phyloP scores from a whole-genome alignment of 2,888 invertebrate genomes.

The Aelia acuminata region DNA sequence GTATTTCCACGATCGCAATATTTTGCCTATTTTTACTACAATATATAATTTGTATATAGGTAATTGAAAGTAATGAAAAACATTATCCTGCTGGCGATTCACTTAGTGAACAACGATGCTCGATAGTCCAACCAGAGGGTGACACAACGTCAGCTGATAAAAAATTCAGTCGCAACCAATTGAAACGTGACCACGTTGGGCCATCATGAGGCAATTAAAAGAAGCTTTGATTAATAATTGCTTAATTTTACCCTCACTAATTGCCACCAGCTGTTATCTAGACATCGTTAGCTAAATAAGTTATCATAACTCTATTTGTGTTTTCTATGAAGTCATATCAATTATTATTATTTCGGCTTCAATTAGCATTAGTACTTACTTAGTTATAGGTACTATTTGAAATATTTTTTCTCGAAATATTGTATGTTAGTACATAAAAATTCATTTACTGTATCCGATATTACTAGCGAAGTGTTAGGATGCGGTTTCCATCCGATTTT shows the following conservation, averaged over 20 bases:
- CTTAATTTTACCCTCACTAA: not conserved
- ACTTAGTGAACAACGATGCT: not conserved
- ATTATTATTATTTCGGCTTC: not conserved
- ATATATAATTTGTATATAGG: too few species aligned
- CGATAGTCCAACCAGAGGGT: not conserved
- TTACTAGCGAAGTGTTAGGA: too few species aligned
- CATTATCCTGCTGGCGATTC: not conserved
- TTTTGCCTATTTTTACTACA: too few species aligned
- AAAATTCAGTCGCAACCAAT: not conserved
- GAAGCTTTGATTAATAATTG: constrained; percentile 8
- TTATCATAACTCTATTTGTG: not conserved
- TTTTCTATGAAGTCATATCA: not conserved
- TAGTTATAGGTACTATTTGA: too few species aligned
- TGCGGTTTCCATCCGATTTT: too few species aligned
- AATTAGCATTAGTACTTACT: too few species aligned
- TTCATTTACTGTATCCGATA: too few species aligned
- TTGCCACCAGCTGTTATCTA: not conserved
- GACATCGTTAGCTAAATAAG: not conserved
- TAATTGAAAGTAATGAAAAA: too few species aligned
- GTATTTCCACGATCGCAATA: too few species aligned
- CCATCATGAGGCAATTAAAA: not conserved
- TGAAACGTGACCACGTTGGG: not conserved
- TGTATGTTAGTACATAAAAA: too few species aligned
- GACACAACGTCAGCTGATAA: not conserved
- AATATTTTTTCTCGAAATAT: too few species aligned